phyloP scores from a whole-genome alignment of 2,797 vertebrate species.

The Kryptopterus vitreolus region DNA sequence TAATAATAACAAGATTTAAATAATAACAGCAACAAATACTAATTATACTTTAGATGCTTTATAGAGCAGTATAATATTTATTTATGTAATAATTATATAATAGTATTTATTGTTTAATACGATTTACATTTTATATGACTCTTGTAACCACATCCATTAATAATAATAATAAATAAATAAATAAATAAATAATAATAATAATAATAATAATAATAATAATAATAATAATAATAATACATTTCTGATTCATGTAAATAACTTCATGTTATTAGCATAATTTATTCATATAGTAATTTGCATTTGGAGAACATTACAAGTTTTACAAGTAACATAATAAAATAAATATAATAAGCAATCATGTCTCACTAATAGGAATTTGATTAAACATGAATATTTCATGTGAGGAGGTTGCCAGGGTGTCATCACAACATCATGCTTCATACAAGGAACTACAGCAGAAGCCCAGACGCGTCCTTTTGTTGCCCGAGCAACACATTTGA shows the following conservation, averaged over 20 bases:
- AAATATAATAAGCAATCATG: neutral
- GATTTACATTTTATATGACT: neutral
- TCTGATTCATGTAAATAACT: neutral
- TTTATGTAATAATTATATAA: neutral
- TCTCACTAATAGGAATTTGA: neutral
- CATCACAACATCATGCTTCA: constrained; percentile 1
- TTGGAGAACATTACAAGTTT: too few relatives aligned
- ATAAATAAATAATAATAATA: neutral
- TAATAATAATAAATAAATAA: neutral
- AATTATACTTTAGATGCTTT: neutral
- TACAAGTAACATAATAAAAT: too few relatives aligned
- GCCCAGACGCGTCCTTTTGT: neutral
- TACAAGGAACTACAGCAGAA: neutral
- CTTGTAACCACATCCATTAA: too few relatives aligned
- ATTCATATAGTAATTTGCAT: too few relatives aligned
- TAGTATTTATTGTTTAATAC: neutral
- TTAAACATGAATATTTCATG: neutral
- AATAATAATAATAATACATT: neutral
- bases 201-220: neutral
- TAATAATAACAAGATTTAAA: too few relatives aligned
- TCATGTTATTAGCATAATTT: neutral
- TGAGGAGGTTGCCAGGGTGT: neutral
- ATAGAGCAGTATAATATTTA: neutral
- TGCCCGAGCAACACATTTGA: neutral
- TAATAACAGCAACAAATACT: too few relatives aligned